phyloP scores from a whole-genome alignment of 2,797 vertebrate genomes.

The Cyclura pinguis region DNA sequence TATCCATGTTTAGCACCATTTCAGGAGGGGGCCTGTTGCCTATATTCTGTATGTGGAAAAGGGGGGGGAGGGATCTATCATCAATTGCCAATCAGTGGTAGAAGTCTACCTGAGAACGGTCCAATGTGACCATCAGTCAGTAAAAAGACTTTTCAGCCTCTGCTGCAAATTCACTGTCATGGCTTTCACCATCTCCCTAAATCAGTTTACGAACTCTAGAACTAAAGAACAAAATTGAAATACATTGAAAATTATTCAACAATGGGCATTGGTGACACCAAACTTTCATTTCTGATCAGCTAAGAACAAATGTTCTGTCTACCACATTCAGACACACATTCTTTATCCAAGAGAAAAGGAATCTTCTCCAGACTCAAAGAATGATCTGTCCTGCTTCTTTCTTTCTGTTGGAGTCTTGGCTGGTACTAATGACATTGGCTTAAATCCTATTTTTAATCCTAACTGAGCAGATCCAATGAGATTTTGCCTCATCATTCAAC shows the following conservation, averaged over 20 bases:
- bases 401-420: too few species aligned
- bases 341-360: neutral
- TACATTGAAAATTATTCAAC: neutral
- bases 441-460: too few species aligned
- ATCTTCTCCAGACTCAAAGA: neutral
- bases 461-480: too few species aligned
- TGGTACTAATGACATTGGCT: too few species aligned
- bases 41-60: too few species aligned
- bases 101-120: neutral
- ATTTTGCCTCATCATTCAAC: too few species aligned
- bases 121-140: neutral
- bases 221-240: neutral
- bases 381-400: too few species aligned
- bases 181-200: neutral
- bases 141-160: neutral
- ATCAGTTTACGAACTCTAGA: neutral
- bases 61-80: too few species aligned
- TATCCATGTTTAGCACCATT: too few species aligned
- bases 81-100: neutral
- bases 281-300: neutral
- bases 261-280: neutral
- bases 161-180: neutral
- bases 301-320: neutral
- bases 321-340: neutral
- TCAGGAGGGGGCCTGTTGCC: too few species aligned